These are phyloP conservation scores for Onchidella celtica DNA, from an alignment of 2,888 invertebrate species.

Conservation along the genomic window DNA sequence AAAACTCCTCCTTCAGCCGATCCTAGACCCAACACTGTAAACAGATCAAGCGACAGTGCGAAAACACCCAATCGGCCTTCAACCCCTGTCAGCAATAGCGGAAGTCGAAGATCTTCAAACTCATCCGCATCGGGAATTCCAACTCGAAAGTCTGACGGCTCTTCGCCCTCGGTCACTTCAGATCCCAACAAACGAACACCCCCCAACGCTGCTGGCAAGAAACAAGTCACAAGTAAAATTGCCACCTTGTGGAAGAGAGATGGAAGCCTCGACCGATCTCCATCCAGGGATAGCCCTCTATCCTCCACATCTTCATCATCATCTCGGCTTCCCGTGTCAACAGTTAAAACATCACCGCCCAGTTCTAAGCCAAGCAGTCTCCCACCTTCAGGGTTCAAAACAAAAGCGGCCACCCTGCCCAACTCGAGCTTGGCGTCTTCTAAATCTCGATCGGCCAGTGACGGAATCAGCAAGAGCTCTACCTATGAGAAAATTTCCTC, in stretches of 20 bases:
- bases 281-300: constrained; percentile 29
- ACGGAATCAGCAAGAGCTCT: constrained; percentile 75
- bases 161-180: constrained; percentile 1
- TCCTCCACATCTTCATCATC: constrained; percentile 45
- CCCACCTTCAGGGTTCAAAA: constrained; percentile 35
- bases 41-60: constrained; percentile 49
- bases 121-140: constrained; percentile 49
- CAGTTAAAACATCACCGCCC: constrained; percentile 33
- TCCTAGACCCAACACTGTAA: constrained; percentile 40
- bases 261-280: constrained; percentile 52
- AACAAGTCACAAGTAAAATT: constrained; percentile 85
- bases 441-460: constrained; percentile 37
- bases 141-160: constrained; percentile 40
- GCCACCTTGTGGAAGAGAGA: constrained; percentile 90
- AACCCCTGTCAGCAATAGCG: constrained; percentile 1
- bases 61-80: background rate
- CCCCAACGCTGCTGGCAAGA: constrained; percentile 29
- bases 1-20: background rate
- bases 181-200: constrained; percentile 13
- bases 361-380: constrained; percentile 42
- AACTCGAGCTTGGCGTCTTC: constrained; percentile 53
- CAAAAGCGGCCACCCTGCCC: constrained; percentile 44
- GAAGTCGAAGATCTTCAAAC: background rate
- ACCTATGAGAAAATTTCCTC: constrained; percentile 78
- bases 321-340: constrained; percentile 64